Base-by-base conservation (phyloP, 1,140 invertebrate genomes). In the Mya arenaria region DNA sequence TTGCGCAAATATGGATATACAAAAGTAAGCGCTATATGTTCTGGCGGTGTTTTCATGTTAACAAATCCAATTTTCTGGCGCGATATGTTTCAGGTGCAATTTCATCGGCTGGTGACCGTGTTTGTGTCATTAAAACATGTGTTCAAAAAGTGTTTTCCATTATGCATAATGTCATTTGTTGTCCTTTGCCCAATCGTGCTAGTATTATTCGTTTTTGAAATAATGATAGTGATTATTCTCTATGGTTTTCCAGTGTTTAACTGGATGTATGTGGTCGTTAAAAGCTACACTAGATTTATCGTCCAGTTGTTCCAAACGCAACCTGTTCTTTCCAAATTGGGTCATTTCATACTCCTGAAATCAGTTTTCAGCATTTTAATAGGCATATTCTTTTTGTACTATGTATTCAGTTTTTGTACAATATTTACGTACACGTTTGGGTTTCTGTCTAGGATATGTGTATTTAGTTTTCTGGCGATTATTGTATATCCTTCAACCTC, bases 401-500 rank as follows among this genome's bases (percentile, higher is more conserved):
- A 17, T 62, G 56, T 77, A 5, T 39, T 65, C 37, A 55, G 72
- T 37, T 10, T 37, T 3, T 74, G 19, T 62, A 41, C 72, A 23
- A 74, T 74, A 1, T 56, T 60, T 48, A 36, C 39, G 3, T 4
- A 23, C 0, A 65, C 32, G 23, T 77, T 77, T 34, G 36, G 30
- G n/a, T 65, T 65, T n/a, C 6, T 77, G 4, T 30, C 30, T 4
- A 30, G 52, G 36, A 36, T 77, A 32, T 13, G 63, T n/a, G 41
- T 66, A 19, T 66, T 77, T 34, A 25, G 58, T 34, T 65, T 77
- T 32, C n/a, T 65, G 6, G 30, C 74, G 1, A 19, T 77, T 3
- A 32, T 77, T 23, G n/a, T 77, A 2, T 77, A 65, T 41, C 74
- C 74, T 0, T 77, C 72, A 19, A 25, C 34, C 23, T 74, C 72